A percentile compares a stretch with the other conserved stretches of the same genome.
phyloP scores from a whole-genome alignment of 2,113 vertebrate species.

The Rhinopomastus cyanomelas region DNA sequence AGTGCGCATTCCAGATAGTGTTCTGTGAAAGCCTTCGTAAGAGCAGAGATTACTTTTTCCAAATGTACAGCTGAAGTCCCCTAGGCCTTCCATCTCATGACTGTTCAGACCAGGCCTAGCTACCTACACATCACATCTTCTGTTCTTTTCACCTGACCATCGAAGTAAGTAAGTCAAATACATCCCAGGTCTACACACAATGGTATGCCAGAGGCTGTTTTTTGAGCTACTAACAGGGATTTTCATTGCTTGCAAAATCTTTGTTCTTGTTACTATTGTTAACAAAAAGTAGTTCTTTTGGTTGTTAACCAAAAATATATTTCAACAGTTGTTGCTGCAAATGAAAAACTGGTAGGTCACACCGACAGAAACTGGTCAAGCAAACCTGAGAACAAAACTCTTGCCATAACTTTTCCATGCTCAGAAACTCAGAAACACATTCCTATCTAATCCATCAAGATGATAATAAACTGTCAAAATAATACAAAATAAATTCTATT shows the following conservation, averaged over 20 bases:
- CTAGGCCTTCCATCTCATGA: neutral
- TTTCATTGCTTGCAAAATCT: neutral
- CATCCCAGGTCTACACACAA: neutral
- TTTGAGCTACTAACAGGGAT: neutral
- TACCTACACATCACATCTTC: neutral
- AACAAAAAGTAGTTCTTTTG: neutral
- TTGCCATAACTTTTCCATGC: neutral
- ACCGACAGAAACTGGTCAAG: neutral
- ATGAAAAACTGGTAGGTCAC: neutral
- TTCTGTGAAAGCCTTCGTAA: neutral
- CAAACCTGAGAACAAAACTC: neutral
- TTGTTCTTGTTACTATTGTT: neutral
- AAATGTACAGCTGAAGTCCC: neutral
- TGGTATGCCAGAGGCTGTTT: neutral
- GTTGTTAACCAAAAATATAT: neutral
- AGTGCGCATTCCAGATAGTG: neutral
- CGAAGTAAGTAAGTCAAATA: neutral
- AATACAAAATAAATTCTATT: neutral
- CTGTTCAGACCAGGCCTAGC: neutral
- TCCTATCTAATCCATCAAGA: neutral
- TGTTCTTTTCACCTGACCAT: neutral
- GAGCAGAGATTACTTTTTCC: neutral
- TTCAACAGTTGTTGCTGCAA: constrained; percentile 5
- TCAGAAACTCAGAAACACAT: neutral
- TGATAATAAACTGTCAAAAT: neutral